Base-by-base conservation (phyloP, 1,140 invertebrate genomes). In the Gonioctena quinquepunctata region DNA sequence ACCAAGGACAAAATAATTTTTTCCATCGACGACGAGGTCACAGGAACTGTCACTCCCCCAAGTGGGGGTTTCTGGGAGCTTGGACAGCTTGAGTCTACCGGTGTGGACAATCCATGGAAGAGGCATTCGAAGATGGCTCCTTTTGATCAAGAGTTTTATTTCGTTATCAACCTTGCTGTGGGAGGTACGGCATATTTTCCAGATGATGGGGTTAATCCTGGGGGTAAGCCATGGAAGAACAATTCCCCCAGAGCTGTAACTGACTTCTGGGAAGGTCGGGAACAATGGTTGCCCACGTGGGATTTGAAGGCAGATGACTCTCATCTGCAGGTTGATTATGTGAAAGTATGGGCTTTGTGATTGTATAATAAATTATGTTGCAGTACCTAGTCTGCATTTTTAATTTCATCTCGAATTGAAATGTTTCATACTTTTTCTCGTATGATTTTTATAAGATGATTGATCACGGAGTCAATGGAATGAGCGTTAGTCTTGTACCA, bases 101-200 rank as follows among this genome's bases (percentile, higher is more conserved):
- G 60, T 33, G 4, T 66, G 8, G 61, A 73, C 3, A 81, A 83
- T 76, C 77, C 76, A 11, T 88, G 86, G 87, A 60, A 70, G 13
- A 57, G 68, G 8, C 80, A 78, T 5, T 67, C 70, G 0, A 81
- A 81, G 68, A 85, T 86, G 81, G 87, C 88, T 19, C 88, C 88
- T 3, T 89, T 89, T 71, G 87, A 89, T 77, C 78, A 85, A 72
- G 69, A 90, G 87, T 91, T 91, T 79, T 90, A 90, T 74, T 70
- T 92, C 13, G 87, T 91, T 50, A 81, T 91, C 13, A 90, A 91
- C 79, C 59, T 78, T 21, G 48, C 77, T 68, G 22, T 71, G 66
- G 82, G 83, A 2, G 81, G 87, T 13, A 27, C 57, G 1, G 78
- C 72, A 16, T 87, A 79, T 77, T 87, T 88, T 80, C 80, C 84